Evolutionary conservation across 2,797 vertebrate genomes (phyloP).

Genomic region (Mergus octosetaceus): DNA sequence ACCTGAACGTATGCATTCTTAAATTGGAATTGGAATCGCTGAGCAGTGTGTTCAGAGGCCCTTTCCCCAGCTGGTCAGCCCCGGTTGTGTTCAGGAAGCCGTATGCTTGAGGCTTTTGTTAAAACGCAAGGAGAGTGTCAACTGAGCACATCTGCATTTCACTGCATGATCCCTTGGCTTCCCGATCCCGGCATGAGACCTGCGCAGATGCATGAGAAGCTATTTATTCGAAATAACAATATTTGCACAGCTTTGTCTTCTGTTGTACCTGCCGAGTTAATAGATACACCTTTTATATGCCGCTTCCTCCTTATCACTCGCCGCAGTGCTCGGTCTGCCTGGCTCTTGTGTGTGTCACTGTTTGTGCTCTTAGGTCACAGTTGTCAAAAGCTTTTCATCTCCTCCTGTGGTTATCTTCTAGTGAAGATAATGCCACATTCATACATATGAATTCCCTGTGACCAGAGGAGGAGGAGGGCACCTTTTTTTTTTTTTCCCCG

Average conservation of each 20-base stretch:
- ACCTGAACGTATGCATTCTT: not conserved
- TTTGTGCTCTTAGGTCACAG: constrained; percentile 52
- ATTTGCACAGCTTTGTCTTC: constrained; percentile 48
- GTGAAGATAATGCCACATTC: constrained; percentile 29
- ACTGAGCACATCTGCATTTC: constrained; percentile 21
- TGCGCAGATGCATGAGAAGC: not conserved
- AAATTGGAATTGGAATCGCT: not conserved
- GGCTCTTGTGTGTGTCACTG: constrained; percentile 39
- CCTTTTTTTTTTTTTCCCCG: not conserved
- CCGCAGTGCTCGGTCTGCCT: constrained; percentile 20
- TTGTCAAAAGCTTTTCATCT: constrained; percentile 51
- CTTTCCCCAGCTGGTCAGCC: not conserved
- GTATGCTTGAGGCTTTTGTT: not conserved
- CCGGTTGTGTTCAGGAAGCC: not conserved
- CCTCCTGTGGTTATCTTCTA: constrained; percentile 30
- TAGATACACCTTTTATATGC: constrained; percentile 31
- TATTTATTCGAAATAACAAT: constrained; percentile 26
- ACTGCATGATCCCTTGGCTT: not conserved
- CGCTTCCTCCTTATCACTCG: constrained; percentile 35
- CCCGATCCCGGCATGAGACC: constrained; percentile 13
- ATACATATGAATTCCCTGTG: not conserved
- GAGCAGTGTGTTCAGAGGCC: not conserved
- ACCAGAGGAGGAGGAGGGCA: not conserved
- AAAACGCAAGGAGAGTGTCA: not conserved
- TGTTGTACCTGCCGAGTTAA: constrained; percentile 33